A percentile compares a stretch with the other conserved stretches of the same genome.
Evolutionary conservation across 2,113 vertebrate genomes (phyloP).

Genomic region (Leptobrachium leishanense): DNA sequence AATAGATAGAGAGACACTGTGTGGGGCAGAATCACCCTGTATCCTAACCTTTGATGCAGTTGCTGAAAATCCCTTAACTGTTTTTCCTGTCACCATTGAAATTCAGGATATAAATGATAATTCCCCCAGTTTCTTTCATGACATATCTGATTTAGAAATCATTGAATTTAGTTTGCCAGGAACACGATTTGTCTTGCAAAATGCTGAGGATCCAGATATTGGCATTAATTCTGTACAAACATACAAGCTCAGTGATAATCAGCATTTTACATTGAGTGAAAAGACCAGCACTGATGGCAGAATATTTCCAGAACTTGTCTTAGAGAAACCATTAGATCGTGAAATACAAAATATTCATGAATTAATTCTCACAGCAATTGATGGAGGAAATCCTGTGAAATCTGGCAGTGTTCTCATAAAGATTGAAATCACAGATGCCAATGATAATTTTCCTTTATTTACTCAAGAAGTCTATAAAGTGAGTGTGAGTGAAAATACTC

Average conservation of each 20-base stretch:
- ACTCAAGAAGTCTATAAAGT: no score
- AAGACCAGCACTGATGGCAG: no score
- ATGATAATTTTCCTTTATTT: no score
- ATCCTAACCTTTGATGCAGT: conserved; percentile 28
- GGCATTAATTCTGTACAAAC: no score
- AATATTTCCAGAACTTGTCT: no score
- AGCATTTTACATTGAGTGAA: no score
- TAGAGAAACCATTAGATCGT: conserved; percentile 4
- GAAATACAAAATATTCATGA: conserved; percentile 54
- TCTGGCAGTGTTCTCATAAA: background rate
- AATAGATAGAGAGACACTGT: background rate
- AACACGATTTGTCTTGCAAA: no score
- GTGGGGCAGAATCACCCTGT: conserved; percentile 6
- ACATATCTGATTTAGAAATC: conserved; percentile 47
- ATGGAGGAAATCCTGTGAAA: background rate
- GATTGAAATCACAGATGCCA: no score
- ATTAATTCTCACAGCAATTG: conserved; percentile 60
- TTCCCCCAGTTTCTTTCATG: background rate
- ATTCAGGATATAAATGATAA: no score
- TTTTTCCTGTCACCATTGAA: background rate
- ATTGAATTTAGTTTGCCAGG: background rate
- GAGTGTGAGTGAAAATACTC: no score
- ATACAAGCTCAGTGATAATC: no score
- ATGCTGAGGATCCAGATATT: no score
- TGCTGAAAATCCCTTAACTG: conserved; percentile 23